Percentiles rank a stretch among this genome's conserved stretches.
Conservation (phyloP, 37 sponge, comb jelly and placozoan species). For the Mnemiopsis leidyi region DNA sequence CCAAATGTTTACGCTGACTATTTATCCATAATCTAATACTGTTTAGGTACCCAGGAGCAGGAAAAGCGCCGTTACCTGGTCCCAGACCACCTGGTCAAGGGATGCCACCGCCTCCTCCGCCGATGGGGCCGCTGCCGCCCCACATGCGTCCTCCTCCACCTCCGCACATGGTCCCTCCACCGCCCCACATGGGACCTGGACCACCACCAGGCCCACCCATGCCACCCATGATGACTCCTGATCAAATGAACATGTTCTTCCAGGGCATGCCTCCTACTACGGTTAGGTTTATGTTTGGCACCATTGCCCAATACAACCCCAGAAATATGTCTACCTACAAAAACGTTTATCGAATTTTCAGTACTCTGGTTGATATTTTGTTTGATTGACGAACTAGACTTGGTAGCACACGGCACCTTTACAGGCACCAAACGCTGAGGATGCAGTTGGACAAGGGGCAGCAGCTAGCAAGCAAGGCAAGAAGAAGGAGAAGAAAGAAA, state of each 20-base stretch:
- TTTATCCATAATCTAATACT: too few species aligned
- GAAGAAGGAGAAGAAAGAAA: conserved; percentile 68
- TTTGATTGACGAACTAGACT: too few species aligned
- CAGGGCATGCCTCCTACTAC: not conserved
- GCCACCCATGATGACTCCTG: not conserved
- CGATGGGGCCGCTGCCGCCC: not conserved
- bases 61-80: not conserved
- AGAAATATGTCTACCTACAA: too few species aligned
- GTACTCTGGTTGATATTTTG: too few species aligned
- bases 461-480: conserved; percentile 2
- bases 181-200: conserved; percentile 7
- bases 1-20: too few species aligned
- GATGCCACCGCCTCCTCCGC: conserved; percentile 16
- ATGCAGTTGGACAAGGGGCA: not conserved
- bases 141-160: conserved; percentile 55
- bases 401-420: too few species aligned
- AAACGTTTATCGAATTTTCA: too few species aligned
- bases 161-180: conserved; percentile 33
- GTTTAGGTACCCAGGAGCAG: not conserved
- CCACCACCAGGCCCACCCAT: not conserved
- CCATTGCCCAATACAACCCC: too few species aligned
- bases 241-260: not conserved
- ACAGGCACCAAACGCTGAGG: not conserved
- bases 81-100: conserved; percentile 28
- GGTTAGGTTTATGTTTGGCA: not conserved